phyloP scores from a whole-genome alignment of 2,797 vertebrate species.

The Astyanax mexicanus region DNA sequence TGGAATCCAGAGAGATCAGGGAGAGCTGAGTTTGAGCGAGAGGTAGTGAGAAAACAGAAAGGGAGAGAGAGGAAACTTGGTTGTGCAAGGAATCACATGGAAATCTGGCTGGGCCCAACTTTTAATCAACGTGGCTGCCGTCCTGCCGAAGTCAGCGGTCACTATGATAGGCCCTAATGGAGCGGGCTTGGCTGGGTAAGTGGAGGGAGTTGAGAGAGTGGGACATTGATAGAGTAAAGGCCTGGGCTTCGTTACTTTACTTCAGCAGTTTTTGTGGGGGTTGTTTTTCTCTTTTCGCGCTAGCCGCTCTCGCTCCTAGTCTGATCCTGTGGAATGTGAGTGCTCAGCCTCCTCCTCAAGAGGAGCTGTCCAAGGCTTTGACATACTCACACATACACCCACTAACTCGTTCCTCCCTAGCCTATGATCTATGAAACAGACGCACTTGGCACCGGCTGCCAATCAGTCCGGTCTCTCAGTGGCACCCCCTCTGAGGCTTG shows the following conservation, averaged over 20 bases:
- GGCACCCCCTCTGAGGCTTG: slow-evolving; percentile 62
- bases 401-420: slow-evolving; percentile 45
- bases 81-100: slow-evolving; percentile 47
- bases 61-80: slow-evolving; percentile 53
- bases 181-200: slow-evolving; percentile 4
- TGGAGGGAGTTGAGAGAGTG: slow-evolving; percentile 5
- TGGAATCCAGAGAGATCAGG: slow-evolving; percentile 77
- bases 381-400: slow-evolving; percentile 33
- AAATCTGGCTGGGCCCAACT: slow-evolving; percentile 30
- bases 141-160: slow-evolving; percentile 19
- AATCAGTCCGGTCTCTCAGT: slow-evolving; percentile 69
- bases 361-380: slow-evolving; percentile 23
- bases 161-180: neutral
- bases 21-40: slow-evolving; percentile 34
- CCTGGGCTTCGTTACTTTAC: slow-evolving; percentile 16
- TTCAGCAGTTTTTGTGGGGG: neutral
- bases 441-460: slow-evolving; percentile 73
- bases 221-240: neutral
- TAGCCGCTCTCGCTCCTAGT: slow-evolving; percentile 60
- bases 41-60: neutral
- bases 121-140: slow-evolving; percentile 17
- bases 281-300: neutral
- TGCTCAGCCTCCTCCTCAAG: slow-evolving; percentile 15
- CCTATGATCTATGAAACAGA: slow-evolving; percentile 67
- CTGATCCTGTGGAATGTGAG: slow-evolving; percentile 66